These are phyloP conservation scores for Tachina grossa DNA, from an alignment of 2,888 invertebrate species.

Conservation along the genomic window DNA sequence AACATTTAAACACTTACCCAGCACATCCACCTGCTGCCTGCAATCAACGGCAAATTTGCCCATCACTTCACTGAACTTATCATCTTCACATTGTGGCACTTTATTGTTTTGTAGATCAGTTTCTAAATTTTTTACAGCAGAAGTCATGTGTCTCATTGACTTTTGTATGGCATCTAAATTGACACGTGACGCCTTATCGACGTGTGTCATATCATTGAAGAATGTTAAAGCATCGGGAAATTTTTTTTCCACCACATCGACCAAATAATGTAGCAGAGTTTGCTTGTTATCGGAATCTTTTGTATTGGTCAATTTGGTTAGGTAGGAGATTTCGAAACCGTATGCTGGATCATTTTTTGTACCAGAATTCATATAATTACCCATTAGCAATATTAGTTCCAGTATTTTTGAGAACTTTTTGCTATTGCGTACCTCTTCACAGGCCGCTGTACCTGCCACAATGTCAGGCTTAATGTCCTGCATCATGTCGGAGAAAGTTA, in stretches of 20 bases:
- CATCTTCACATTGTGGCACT: conserved; percentile 90
- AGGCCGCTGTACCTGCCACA: conserved; percentile 96
- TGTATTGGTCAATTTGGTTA: conserved; percentile 95
- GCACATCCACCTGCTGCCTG: conserved; percentile 92
- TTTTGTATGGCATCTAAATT: conserved; percentile 92
- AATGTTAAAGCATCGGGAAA: conserved; percentile 93
- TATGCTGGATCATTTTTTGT: conserved; percentile 96
- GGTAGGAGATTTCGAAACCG: conserved; percentile 97
- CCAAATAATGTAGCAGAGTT: conserved; percentile 95
- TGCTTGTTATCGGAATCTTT: conserved; percentile 96
- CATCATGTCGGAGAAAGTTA: conserved; percentile 93
- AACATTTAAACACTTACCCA: conserved; percentile 84
- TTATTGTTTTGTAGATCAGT: conserved; percentile 94
- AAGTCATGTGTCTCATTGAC: conserved; percentile 92
- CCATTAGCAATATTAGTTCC: conserved; percentile 93
- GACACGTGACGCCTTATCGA: conserved; percentile 94
- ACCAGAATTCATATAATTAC: conserved; percentile 98
- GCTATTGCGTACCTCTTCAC: conserved; percentile 95
- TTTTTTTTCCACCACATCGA: conserved; percentile 93
- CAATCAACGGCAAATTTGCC: conserved; percentile 93
- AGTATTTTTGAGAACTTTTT: conserved; percentile 95
- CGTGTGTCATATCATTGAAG: conserved; percentile 93
- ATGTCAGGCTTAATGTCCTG: conserved; percentile 87
- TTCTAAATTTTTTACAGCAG: conserved; percentile 93
- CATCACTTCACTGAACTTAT: conserved; percentile 94